Conservation (phyloP, 2,888 invertebrate species). For the Drosophila histrio region DNA sequence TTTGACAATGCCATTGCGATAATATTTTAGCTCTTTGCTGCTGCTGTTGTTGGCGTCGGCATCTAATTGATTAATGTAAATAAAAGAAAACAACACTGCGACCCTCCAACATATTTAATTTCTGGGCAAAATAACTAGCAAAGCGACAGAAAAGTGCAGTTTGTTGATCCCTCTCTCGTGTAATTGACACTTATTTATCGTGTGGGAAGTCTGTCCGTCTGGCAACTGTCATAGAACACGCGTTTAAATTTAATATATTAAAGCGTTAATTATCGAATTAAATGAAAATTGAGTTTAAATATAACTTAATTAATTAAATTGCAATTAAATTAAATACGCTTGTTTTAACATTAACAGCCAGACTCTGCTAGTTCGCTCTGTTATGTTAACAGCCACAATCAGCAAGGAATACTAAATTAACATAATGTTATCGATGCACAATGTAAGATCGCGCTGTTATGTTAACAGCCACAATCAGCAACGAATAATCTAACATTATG, state of each 20-base stretch:
- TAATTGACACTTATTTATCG: constrained; percentile 43
- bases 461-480: neutral
- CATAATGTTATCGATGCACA: neutral
- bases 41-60: constrained; percentile 34
- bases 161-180: constrained; percentile 40
- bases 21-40: constrained; percentile 35
- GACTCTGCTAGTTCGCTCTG: neutral
- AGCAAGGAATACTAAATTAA: neutral
- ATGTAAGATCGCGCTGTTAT: neutral
- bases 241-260: constrained; percentile 1
- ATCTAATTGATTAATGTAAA: constrained; percentile 76
- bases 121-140: constrained; percentile 25
- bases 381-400: neutral
- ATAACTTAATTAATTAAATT: neutral
- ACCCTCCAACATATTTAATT: constrained; percentile 45
- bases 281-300: neutral
- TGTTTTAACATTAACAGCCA: neutral
- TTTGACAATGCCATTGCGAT: constrained; percentile 37
- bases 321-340: neutral
- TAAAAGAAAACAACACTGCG: constrained; percentile 35
- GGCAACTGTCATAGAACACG: constrained; percentile 27
- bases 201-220: constrained; percentile 6
- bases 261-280: neutral
- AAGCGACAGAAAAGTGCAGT: constrained; percentile 35
- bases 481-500: neutral